Evolutionary conservation across 92 coral and sea anemone genomes (phyloP).

Genomic region (Bergia puertoricense): DNA sequence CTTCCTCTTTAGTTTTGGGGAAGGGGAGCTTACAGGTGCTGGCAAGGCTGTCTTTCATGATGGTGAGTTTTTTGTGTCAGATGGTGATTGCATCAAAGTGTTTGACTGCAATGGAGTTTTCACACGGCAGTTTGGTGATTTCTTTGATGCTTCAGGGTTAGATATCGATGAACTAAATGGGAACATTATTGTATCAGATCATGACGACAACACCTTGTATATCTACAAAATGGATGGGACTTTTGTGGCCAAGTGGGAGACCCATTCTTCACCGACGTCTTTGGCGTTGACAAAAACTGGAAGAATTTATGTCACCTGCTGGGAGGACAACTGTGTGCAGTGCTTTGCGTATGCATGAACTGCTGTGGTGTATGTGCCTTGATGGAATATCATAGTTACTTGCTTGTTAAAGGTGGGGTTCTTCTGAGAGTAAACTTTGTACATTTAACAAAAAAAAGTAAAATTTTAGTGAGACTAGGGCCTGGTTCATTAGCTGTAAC

Average conservation of each 20-base stretch:
- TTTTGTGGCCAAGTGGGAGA: constrained; percentile 24
- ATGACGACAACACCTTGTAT: constrained; percentile 5
- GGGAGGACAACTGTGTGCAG: constrained; percentile 2
- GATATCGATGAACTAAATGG: neutral
- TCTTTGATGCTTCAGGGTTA: constrained; percentile 10
- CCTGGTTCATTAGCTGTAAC: too few relatives aligned
- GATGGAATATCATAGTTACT: too few relatives aligned
- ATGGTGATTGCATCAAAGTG: constrained; percentile 26
- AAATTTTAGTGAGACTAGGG: too few relatives aligned
- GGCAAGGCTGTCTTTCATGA: constrained; percentile 34
- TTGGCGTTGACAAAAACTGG: constrained; percentile 36
- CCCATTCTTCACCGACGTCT: neutral
- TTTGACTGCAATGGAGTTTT: constrained; percentile 20
- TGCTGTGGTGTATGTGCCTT: neutral
- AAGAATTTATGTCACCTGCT: constrained; percentile 33
- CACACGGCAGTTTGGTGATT: constrained; percentile 27
- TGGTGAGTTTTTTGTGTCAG: constrained; percentile 20
- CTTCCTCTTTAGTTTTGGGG: constrained; percentile 33
- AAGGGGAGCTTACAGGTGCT: neutral
- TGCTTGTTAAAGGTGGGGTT: too few relatives aligned
- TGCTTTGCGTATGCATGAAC: constrained; percentile 13
- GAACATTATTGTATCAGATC: constrained; percentile 21
- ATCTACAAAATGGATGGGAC: constrained; percentile 19
- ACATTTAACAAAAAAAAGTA: too few relatives aligned
- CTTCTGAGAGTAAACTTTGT: too few relatives aligned